phyloP scores from a whole-genome alignment of 2,113 vertebrate genomes.

The Paracanthobrama guichenoti region DNA sequence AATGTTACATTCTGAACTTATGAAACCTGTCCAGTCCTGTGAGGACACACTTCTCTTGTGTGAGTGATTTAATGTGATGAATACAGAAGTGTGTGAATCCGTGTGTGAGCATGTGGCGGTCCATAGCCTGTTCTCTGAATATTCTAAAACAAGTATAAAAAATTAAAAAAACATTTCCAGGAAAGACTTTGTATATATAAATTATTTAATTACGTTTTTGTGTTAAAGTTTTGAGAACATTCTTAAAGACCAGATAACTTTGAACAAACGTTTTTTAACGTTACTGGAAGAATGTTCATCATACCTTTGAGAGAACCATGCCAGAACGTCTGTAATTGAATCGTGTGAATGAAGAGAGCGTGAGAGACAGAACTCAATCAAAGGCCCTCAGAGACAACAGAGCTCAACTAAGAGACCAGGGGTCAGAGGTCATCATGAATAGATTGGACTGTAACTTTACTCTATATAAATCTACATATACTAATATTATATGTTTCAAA shows the following conservation, averaged over 20 bases:
- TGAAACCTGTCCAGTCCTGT: background rate
- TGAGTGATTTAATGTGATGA: conserved; percentile 46
- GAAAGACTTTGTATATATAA: too few species aligned
- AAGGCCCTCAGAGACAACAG: conserved; percentile 6
- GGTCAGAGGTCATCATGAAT: conserved; percentile 18
- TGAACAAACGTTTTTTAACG: too few species aligned
- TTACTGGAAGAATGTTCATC: too few species aligned
- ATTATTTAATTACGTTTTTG: too few species aligned
- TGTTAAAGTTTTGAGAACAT: too few species aligned
- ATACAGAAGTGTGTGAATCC: conserved; percentile 18
- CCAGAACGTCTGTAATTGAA: background rate
- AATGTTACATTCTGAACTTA: too few species aligned
- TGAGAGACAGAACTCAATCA: conserved; percentile 37
- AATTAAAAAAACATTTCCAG: too few species aligned
- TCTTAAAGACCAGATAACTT: too few species aligned
- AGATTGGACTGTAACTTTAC: background rate
- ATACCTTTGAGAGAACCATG: too few species aligned
- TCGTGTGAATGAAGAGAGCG: conserved; percentile 26
- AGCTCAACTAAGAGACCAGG: conserved; percentile 10
- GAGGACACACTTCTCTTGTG: conserved; percentile 57
- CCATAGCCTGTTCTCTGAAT: background rate
- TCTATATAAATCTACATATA: background rate
- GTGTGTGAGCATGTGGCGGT: conserved; percentile 46
- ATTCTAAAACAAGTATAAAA: too few species aligned
- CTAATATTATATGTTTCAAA: background rate